phyloP scores from a whole-genome alignment of 2,888 invertebrate genomes.

The Drosophila algonquin region DNA sequence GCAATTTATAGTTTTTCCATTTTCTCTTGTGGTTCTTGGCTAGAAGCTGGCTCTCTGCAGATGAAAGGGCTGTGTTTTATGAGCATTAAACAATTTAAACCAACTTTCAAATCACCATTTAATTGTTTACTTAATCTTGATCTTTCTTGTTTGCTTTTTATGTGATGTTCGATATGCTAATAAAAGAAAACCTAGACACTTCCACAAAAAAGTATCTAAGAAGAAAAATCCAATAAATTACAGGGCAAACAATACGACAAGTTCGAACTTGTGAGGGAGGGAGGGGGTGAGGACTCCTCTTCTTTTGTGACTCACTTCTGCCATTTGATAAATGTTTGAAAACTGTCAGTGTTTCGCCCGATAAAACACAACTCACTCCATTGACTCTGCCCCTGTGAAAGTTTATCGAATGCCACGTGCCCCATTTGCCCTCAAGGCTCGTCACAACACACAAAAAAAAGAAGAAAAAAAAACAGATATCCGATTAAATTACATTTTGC shows the following conservation, averaged over 20 bases:
- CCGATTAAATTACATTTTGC: slow-evolving; percentile 74
- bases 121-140: slow-evolving; percentile 58
- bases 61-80: slow-evolving; percentile 51
- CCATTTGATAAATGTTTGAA: slow-evolving; percentile 67
- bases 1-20: slow-evolving; percentile 57
- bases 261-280: slow-evolving; percentile 29
- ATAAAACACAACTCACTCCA: slow-evolving; percentile 54
- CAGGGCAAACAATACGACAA: slow-evolving; percentile 47
- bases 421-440: slow-evolving; percentile 48
- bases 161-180: slow-evolving; percentile 43
- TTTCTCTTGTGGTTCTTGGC: slow-evolving; percentile 9
- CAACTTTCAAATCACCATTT: slow-evolving; percentile 21
- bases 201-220: slow-evolving; percentile 26
- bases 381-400: slow-evolving; percentile 15
- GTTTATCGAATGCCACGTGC: slow-evolving; percentile 50
- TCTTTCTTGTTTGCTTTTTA: slow-evolving; percentile 41
- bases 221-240: slow-evolving; percentile 52
- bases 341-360: slow-evolving; percentile 66
- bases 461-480: slow-evolving; percentile 17
- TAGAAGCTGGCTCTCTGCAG: too few relatives aligned
- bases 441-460: slow-evolving; percentile 13
- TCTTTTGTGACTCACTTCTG: slow-evolving; percentile 38
- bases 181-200: slow-evolving; percentile 43
- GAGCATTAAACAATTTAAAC: slow-evolving; percentile 44
- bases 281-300: slow-evolving; percentile 17